Percentiles rank a stretch among this genome's conserved stretches.
phyloP scores from a whole-genome alignment of 30 jellyfish, hydroid and myxozoan species.

The Hydractinia symbiolongicarpus region DNA sequence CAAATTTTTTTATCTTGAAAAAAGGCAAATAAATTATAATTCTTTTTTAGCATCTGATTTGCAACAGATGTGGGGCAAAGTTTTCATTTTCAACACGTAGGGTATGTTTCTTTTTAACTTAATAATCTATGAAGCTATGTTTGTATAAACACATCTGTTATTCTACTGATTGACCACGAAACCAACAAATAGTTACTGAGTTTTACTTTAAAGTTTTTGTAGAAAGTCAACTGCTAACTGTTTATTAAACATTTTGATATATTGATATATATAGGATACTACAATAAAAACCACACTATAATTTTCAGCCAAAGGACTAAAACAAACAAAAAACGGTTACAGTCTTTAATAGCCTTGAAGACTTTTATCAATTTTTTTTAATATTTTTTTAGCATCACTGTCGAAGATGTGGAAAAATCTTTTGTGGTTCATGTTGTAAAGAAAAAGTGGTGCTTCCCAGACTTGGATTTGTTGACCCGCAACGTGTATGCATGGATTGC shows the following conservation, averaged over 20 bases:
- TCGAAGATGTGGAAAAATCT: slow-evolving; percentile 85
- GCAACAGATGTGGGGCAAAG: slow-evolving; percentile 57
- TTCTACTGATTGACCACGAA: too few relatives aligned
- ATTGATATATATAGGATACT: background rate
- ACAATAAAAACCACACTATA: too few relatives aligned
- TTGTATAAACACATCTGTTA: too few relatives aligned
- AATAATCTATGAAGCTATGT: background rate
- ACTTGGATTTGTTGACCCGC: slow-evolving; percentile 83
- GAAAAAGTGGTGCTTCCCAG: slow-evolving; percentile 53
- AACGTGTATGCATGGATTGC: slow-evolving; percentile 73
- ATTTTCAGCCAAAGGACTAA: too few relatives aligned
- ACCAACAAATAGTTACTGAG: too few relatives aligned
- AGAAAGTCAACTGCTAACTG: too few relatives aligned
- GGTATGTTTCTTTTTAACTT: slow-evolving; percentile 34
- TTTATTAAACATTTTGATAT: too few relatives aligned
- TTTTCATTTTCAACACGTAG: slow-evolving; percentile 50
- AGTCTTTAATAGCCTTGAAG: background rate
- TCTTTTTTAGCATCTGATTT: slow-evolving; percentile 48
- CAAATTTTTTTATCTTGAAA: too few relatives aligned
- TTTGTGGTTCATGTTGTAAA: slow-evolving; percentile 67
- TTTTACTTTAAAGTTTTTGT: too few relatives aligned
- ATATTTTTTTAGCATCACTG: slow-evolving; percentile 72
- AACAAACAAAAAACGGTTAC: background rate
- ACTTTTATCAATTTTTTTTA: background rate
- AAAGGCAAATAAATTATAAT: background rate